Evolutionary conservation across 53 echinoderm and acorn worm genomes (phyloP).

Genomic region (Holothuria scabra): DNA sequence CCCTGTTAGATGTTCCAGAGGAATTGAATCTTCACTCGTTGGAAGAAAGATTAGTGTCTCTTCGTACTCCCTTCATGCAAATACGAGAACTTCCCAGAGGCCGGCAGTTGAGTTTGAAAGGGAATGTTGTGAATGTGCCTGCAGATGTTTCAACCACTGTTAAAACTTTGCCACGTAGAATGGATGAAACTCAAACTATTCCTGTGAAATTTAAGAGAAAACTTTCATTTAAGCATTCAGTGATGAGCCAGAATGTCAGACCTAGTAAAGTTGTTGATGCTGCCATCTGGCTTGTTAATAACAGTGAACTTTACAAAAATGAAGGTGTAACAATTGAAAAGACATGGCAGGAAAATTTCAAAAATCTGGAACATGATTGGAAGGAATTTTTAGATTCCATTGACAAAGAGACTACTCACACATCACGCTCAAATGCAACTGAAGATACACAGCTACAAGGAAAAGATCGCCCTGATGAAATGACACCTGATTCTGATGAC

Average conservation of each 20-base stretch:
- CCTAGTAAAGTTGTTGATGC: constrained; percentile 56
- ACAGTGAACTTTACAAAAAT: constrained; percentile 36
- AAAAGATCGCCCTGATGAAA: neutral
- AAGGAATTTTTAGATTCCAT: neutral
- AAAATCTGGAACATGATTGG: constrained; percentile 1
- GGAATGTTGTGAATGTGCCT: constrained; percentile 56
- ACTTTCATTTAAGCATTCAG: constrained; percentile 44
- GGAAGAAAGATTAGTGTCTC: constrained; percentile 44
- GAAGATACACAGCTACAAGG: neutral
- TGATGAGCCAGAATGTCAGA: constrained; percentile 56
- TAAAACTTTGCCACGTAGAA: constrained; percentile 32
- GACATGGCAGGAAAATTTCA: constrained; percentile 15
- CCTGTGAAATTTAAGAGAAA: constrained; percentile 60
- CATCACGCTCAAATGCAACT: too few relatives aligned
- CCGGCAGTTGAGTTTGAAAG: constrained; percentile 41
- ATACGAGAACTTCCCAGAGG: constrained; percentile 53
- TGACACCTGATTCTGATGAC: constrained; percentile 43
- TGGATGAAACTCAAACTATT: constrained; percentile 35
- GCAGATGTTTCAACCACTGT: constrained; percentile 19
- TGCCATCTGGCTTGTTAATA: constrained; percentile 48
- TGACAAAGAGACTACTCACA: neutral
- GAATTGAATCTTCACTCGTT: constrained; percentile 25
- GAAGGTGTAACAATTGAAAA: constrained; percentile 33
- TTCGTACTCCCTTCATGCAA: too few relatives aligned
- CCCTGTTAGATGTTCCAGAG: constrained; percentile 2